Percentiles rank a stretch among this genome's conserved stretches.
Conservation (phyloP, 1,140 invertebrate species). For the Penaeus indicus region DNA sequence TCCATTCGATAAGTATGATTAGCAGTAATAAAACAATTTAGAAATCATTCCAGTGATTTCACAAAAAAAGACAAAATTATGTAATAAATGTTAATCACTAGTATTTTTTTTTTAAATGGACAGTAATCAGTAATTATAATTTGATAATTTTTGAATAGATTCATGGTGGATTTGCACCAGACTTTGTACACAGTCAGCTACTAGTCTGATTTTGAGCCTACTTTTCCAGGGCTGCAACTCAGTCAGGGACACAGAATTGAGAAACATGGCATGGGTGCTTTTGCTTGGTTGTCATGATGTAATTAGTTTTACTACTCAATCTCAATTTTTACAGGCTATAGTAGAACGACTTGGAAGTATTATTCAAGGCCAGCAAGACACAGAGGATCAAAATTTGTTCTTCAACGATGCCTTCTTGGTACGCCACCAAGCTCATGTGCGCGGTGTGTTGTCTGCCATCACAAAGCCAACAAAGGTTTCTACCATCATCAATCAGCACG, state of each 20-base stretch:
- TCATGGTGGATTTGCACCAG: no score
- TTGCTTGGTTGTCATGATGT: background rate
- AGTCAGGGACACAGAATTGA: no score
- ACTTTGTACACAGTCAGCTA: no score
- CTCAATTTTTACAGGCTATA: constrained; percentile 71
- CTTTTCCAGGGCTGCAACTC: no score
- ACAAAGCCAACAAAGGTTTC: constrained; percentile 86
- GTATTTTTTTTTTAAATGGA: no score
- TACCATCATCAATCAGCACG: constrained; percentile 84
- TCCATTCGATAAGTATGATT: background rate
- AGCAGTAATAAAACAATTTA: background rate
- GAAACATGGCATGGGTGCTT: no score
- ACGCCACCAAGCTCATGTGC: constrained; percentile 86
- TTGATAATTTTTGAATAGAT: no score
- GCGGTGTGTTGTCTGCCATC: constrained; percentile 88
- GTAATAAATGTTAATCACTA: background rate
- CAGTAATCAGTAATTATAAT: no score
- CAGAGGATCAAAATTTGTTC: constrained; percentile 83
- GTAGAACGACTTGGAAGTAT: constrained; percentile 83
- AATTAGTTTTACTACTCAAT: background rate
- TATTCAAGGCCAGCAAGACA: constrained; percentile 87
- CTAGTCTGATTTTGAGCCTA: no score
- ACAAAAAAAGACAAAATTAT: background rate
- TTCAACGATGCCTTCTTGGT: constrained; percentile 92
- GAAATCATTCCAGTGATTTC: background rate